phyloP scores from a whole-genome alignment of 2,888 invertebrate genomes.

The Minunthozetes semirufus region DNA sequence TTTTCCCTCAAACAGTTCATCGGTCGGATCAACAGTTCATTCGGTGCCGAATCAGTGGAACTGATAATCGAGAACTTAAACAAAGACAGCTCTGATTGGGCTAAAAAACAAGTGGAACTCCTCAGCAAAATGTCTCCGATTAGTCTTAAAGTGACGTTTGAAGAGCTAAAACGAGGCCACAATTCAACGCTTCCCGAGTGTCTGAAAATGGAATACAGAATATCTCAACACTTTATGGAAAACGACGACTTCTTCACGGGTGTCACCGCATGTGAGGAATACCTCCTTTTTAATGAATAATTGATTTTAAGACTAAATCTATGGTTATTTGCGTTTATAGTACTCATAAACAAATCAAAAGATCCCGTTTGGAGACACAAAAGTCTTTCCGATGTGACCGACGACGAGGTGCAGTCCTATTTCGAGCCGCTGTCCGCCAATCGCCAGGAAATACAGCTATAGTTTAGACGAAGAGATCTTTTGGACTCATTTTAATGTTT shows the following conservation, averaged over 20 bases:
- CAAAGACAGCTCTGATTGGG: slow-evolving; percentile 75
- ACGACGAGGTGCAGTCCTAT: slow-evolving; percentile 66
- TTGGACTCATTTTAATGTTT: too few species aligned
- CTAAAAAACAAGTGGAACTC: slow-evolving; percentile 61
- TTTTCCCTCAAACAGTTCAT: slow-evolving; percentile 48
- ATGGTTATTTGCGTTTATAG: slow-evolving; percentile 56
- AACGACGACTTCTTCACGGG: slow-evolving; percentile 83
- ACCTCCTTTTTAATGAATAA: too few species aligned
- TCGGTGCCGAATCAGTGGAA: slow-evolving; percentile 67
- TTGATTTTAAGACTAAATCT: too few species aligned
- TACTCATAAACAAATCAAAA: slow-evolving; percentile 89
- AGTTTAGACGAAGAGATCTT: neutral
- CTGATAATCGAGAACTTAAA: slow-evolving; percentile 67
- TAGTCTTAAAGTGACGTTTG: slow-evolving; percentile 77
- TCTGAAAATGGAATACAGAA: slow-evolving; percentile 79
- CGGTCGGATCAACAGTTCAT: slow-evolving; percentile 69
- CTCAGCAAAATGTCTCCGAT: slow-evolving; percentile 80
- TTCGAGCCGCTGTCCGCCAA: slow-evolving; percentile 66
- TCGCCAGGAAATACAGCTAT: slow-evolving; percentile 56
- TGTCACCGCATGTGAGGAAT: slow-evolving; percentile 41
- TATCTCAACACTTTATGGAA: slow-evolving; percentile 59
- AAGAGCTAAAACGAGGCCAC: slow-evolving; percentile 67
- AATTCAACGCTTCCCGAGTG: slow-evolving; percentile 69
- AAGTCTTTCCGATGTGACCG: slow-evolving; percentile 65
- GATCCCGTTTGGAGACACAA: slow-evolving; percentile 83